Percentiles rank a stretch among this genome's conserved stretches.
Evolutionary conservation across 2,797 vertebrate genomes (phyloP).

Genomic region (Neomorphus geoffroyi): DNA sequence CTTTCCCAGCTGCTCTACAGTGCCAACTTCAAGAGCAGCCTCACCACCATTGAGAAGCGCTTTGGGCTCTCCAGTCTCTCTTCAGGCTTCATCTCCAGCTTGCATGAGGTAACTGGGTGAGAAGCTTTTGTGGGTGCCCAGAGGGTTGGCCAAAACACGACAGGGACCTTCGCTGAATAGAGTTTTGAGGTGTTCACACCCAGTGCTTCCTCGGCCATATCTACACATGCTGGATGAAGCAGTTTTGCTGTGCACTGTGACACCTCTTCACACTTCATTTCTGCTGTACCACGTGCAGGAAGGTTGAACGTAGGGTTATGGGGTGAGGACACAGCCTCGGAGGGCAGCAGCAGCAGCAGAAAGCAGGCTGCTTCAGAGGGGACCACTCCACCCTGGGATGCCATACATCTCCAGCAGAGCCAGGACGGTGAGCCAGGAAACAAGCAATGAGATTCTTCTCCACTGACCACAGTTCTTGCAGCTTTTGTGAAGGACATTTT

Average conservation of each 20-base stretch:
- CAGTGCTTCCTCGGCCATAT: background rate
- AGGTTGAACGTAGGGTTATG: rapidly evolving
- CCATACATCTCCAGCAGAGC: background rate
- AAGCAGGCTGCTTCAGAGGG: background rate
- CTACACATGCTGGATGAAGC: background rate
- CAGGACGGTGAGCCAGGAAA: background rate
- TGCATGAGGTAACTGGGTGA: slow-evolving; percentile 87
- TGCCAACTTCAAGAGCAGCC: slow-evolving; percentile 95
- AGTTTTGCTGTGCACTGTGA: background rate
- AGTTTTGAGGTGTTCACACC: background rate
- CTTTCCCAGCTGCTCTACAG: slow-evolving; percentile 94
- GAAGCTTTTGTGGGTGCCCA: rapidly evolving
- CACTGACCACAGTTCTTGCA: background rate
- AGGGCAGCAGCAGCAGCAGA: background rate
- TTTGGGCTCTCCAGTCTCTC: slow-evolving; percentile 96
- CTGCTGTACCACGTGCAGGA: rapidly evolving
- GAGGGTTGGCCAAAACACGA: rapidly evolving
- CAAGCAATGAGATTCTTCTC: background rate
- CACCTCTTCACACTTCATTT: background rate
- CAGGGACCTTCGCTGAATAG: background rate
- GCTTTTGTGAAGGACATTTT: background rate
- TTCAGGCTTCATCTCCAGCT: slow-evolving; percentile 93
- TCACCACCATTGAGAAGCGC: slow-evolving; percentile 94
- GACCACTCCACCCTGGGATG: background rate
- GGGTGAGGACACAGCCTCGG: background rate